These are phyloP conservation scores for Petrocephalus microphthalmus DNA, from an alignment of 2,113 vertebrate genomes.

Conservation along the genomic window DNA sequence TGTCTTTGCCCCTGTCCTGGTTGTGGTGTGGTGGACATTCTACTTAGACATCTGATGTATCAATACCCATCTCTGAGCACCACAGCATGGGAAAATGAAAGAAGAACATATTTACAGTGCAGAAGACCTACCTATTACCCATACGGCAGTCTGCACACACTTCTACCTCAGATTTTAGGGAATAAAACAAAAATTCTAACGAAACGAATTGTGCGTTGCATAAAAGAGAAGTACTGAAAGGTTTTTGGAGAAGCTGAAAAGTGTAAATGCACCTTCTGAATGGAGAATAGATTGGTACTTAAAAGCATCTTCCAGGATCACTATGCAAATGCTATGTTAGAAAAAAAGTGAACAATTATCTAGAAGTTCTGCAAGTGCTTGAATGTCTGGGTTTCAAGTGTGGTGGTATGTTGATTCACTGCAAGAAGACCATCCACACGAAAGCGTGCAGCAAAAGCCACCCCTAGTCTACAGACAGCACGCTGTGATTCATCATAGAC, in stretches of 20 bases:
- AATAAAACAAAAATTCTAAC: neutral
- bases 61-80: neutral
- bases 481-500: neutral
- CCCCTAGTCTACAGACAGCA: neutral
- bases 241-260: neutral
- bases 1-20: neutral
- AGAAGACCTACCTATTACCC: neutral
- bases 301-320: neutral
- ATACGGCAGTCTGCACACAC: too few species aligned
- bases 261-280: neutral
- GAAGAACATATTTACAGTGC: neutral
- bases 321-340: neutral
- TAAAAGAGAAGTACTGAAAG: neutral
- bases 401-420: neutral
- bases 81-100: neutral
- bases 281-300: neutral
- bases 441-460: neutral
- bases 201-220: neutral
- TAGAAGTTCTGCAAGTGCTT: neutral
- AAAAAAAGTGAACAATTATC: neutral
- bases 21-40: neutral
- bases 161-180: neutral
- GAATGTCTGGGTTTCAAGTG: neutral
- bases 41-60: neutral
- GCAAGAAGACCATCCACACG: neutral